Evolutionary conservation across 2,113 vertebrate genomes (phyloP), one percentile per base, ranked within the genome.

Genomic region (Mus pahari): DNA sequence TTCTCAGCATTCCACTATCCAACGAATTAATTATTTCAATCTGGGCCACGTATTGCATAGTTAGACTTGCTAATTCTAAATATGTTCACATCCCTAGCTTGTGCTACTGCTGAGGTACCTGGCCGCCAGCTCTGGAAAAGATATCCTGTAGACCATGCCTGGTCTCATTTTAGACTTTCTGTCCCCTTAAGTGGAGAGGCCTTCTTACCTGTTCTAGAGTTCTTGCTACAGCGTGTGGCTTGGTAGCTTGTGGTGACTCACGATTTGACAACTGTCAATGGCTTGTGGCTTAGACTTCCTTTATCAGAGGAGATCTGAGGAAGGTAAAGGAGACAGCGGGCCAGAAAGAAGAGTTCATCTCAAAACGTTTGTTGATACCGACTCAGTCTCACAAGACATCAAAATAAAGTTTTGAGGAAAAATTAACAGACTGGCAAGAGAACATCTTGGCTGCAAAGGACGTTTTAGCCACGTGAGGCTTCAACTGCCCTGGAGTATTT

Each of bases 111-210:
- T 60, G 11, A 60, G 62, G 45, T 12, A 22, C 55, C 36, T 86
- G 86, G 50, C 39, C 9, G 7, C 22, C 39, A 53, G 1, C 55
- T 81, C 50, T 33, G 68, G 64, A 42, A 7, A 73, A 64, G 55
- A 39, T 13, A 10, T 9, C 70, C n/a, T 9, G 10, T 0, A 83
- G 55, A 36, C 53, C 28, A 75, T 20, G 60, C 7, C 24, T 0
- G 31, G 33, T 12, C 50, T 26, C 22, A 1, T 33, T 55, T 75
- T 71, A 17, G 70, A 39, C n/a, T 78, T 71, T 68, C 13, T 42
- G 70, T 66, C 42, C 0, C 0, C 1, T 68, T 74, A 68, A 0
- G 0, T n/a, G 36, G 42, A 45, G 39, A 75, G 71, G 31, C 0
- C 9, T 17, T 42, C 2, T 12, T 1, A 9, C 31, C 2, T 13